Percentiles rank a stretch among this genome's conserved stretches.
phyloP scores from a whole-genome alignment of 2,797 vertebrate species.

The Neostethus bicornis region DNA sequence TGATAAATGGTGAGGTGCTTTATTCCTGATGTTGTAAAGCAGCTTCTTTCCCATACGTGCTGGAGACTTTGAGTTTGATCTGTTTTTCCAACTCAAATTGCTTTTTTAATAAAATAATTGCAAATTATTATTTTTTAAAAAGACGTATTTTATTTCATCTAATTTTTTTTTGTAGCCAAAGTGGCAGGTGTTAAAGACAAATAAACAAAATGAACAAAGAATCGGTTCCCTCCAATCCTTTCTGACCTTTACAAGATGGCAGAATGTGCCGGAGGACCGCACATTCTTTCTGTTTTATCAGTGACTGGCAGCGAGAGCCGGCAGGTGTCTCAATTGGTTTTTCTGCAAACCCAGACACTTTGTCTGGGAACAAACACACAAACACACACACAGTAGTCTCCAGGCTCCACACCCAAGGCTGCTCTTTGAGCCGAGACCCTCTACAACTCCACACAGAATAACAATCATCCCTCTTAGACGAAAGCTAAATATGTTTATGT shows the following conservation, averaged over 20 bases:
- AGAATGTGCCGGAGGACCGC: conserved; percentile 30
- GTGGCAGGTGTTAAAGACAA: conserved; percentile 38
- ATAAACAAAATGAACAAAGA: conserved; percentile 23
- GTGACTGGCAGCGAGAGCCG: conserved; percentile 57
- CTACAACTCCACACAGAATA: conserved; percentile 50
- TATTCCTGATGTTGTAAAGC: conserved; percentile 65
- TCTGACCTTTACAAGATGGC: conserved; percentile 54
- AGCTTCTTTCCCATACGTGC: conserved; percentile 60
- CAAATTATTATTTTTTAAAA: conserved; percentile 22
- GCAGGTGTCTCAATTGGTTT: conserved; percentile 66
- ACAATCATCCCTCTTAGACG: conserved; percentile 52
- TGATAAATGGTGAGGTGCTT: conserved; percentile 69
- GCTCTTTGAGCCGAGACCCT: conserved; percentile 59
- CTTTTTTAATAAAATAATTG: conserved; percentile 68
- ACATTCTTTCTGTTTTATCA: conserved; percentile 64
- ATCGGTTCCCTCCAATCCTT: conserved; percentile 21
- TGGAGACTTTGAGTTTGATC: conserved; percentile 59
- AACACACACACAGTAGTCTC: conserved; percentile 29
- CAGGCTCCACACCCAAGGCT: conserved; percentile 39
- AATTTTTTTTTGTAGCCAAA: conserved; percentile 6
- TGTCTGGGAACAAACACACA: conserved; percentile 41
- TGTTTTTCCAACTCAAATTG: conserved; percentile 51
- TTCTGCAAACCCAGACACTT: conserved; percentile 56
- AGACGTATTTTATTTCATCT: conserved; percentile 55
- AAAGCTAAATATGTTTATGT: conserved; percentile 41